Percentiles rank a stretch among this genome's conserved stretches.
Conservation (phyloP, 2,888 invertebrate genomes). For the Phaedon cochleariae region DNA sequence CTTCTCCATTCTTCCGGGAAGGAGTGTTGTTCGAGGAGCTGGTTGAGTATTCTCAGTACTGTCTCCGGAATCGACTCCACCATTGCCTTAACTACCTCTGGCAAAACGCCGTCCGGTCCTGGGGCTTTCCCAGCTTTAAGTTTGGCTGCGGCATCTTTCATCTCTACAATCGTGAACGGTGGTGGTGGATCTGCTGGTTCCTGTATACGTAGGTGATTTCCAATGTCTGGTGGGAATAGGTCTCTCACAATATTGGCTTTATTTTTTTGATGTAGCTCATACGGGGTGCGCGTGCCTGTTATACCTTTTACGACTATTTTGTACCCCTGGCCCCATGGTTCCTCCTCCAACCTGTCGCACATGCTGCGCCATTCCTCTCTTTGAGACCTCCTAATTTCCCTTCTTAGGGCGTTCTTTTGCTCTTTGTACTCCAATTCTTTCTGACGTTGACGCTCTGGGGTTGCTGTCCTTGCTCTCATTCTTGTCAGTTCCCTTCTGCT, state of each 20-base stretch:
- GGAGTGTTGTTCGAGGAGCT: conserved; percentile 12
- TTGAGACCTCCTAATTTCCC: not conserved
- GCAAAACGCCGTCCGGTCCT: conserved; percentile 41
- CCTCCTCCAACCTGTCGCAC: not conserved
- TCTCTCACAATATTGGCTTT: not conserved
- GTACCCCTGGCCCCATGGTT: not conserved
- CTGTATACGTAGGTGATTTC: not conserved
- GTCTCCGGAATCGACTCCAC: conserved; percentile 17
- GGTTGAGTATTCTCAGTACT: conserved; percentile 24
- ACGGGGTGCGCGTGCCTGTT: not conserved
- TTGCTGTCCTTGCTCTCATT: not conserved
- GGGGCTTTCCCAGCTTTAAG: conserved; percentile 38
- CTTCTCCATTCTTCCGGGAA: conserved; percentile 21
- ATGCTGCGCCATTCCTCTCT: not conserved
- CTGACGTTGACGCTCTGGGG: too few species aligned
- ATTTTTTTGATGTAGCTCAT: not conserved
- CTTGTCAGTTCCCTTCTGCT: too few species aligned
- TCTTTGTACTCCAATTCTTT: not conserved
- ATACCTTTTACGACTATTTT: not conserved
- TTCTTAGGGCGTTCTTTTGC: not conserved
- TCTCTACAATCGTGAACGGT: conserved; percentile 17
- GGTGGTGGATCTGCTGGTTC: not conserved
- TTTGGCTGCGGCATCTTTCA: conserved; percentile 21
- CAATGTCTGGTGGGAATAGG: not conserved
- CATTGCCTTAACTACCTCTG: conserved; percentile 35